These are phyloP conservation scores for Zhengitettix transpicula DNA, from an alignment of 2,888 invertebrate species.

Conservation along the genomic window DNA sequence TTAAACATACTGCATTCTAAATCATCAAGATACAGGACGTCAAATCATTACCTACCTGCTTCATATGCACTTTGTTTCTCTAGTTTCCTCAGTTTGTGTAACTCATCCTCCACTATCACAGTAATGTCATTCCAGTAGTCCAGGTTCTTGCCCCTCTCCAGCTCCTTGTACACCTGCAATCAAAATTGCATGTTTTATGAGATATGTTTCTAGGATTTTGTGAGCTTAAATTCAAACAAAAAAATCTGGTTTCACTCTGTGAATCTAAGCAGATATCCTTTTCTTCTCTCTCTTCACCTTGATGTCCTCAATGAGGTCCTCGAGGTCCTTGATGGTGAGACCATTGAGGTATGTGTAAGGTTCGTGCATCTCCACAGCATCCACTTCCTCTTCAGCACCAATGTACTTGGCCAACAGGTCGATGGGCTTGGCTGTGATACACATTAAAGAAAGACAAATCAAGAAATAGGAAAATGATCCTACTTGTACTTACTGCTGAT, in stretches of 20 bases:
- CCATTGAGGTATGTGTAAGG: constrained; percentile 92
- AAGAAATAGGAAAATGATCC: too few relatives aligned
- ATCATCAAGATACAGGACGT: background rate
- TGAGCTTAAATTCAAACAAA: background rate
- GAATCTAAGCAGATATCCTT: too few relatives aligned
- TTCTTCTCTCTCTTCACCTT: too few relatives aligned
- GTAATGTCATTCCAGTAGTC: constrained; percentile 95
- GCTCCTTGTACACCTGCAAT: constrained; percentile 60
- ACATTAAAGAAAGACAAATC: too few relatives aligned
- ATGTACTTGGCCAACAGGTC: constrained; percentile 94
- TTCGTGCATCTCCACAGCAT: constrained; percentile 95
- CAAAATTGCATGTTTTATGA: too few relatives aligned
- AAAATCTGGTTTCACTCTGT: background rate
- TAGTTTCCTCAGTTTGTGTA: constrained; percentile 66
- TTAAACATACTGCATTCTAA: background rate
- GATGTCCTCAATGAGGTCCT: constrained; percentile 92
- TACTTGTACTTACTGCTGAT: too few relatives aligned
- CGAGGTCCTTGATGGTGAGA: constrained; percentile 73
- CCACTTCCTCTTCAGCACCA: constrained; percentile 72
- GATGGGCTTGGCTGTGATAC: constrained; percentile 80
- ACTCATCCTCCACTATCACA: constrained; percentile 84
- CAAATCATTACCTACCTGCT: constrained; percentile 23
- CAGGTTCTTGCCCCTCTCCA: constrained; percentile 75
- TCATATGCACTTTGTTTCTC: constrained; percentile 44
- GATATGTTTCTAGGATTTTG: too few relatives aligned